Evolutionary conservation across 2,113 vertebrate species (phyloP).

Genomic region (Halcyon malimbica): DNA sequence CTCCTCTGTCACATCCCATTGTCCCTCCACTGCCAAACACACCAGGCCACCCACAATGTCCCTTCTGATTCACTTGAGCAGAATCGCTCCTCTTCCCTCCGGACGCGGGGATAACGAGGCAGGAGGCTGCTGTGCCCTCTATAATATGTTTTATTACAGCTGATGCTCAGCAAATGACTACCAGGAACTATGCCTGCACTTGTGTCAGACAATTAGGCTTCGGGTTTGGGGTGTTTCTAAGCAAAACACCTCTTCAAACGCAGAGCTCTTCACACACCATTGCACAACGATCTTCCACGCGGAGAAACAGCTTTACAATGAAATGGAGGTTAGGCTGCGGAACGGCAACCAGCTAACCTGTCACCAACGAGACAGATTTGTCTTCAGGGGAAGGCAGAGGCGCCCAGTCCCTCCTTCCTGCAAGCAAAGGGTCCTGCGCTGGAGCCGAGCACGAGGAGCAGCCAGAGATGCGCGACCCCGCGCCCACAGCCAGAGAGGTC

Average conservation of each 20-base stretch:
- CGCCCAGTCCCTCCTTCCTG: neutral
- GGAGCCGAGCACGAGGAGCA: neutral
- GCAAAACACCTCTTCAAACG: neutral
- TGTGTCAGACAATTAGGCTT: neutral
- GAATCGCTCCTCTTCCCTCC: neutral
- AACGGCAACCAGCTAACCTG: neutral
- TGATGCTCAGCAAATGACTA: neutral
- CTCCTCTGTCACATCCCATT: neutral
- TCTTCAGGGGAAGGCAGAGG: neutral
- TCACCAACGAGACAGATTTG: neutral
- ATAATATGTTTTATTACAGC: neutral
- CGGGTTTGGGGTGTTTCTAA: neutral
- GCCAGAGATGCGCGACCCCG: neutral
- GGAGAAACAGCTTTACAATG: neutral
- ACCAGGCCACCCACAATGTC: neutral
- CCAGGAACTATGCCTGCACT: neutral
- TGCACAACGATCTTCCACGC: neutral
- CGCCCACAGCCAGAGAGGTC: neutral
- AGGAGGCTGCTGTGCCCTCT: neutral
- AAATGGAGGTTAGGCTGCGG: slow-evolving; percentile 37
- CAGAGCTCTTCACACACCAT: neutral
- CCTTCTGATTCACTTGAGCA: neutral
- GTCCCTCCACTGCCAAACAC: neutral
- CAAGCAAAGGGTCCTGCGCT: neutral
- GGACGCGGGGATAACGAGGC: neutral